These are phyloP conservation scores for Chorisops tibialis DNA, from an alignment of 2,888 invertebrate species.

Conservation along the genomic window DNA sequence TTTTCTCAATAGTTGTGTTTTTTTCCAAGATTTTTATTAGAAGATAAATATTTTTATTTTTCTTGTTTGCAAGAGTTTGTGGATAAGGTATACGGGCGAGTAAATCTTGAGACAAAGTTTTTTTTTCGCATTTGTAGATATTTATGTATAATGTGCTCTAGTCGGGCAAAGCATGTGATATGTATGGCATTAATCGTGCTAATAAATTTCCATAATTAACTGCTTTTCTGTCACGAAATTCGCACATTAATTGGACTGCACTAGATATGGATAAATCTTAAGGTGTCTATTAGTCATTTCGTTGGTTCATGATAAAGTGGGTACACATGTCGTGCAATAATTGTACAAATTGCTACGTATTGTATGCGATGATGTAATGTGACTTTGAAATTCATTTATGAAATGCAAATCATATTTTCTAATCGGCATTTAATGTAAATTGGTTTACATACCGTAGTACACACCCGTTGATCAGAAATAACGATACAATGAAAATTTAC, in stretches of 20 bases:
- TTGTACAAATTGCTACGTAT: no score
- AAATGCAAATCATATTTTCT: no score
- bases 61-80: not conserved
- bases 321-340: no score
- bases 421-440: no score
- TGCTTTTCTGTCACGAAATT: slow-evolving; percentile 26
- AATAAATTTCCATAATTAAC: slow-evolving; percentile 30
- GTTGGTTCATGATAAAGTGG: no score
- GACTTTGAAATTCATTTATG: no score
- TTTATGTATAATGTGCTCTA: not conserved
- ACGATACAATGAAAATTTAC: no score
- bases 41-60: slow-evolving; percentile 10
- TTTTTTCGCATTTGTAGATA: not conserved
- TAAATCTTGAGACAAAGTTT: not conserved
- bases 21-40: slow-evolving; percentile 1
- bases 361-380: no score
- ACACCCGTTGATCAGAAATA: no score
- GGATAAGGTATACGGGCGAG: no score
- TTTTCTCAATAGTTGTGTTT: slow-evolving; percentile 11
- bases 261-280: not conserved
- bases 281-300: no score
- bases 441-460: no score
- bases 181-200: slow-evolving; percentile 23
- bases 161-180: not conserved
- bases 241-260: slow-evolving; percentile 20